Percentiles rank a stretch among this genome's conserved stretches.
These are phyloP conservation scores for Cirrhinus molitorella DNA, from an alignment of 2,797 vertebrate genomes.

Conservation along the genomic window DNA sequence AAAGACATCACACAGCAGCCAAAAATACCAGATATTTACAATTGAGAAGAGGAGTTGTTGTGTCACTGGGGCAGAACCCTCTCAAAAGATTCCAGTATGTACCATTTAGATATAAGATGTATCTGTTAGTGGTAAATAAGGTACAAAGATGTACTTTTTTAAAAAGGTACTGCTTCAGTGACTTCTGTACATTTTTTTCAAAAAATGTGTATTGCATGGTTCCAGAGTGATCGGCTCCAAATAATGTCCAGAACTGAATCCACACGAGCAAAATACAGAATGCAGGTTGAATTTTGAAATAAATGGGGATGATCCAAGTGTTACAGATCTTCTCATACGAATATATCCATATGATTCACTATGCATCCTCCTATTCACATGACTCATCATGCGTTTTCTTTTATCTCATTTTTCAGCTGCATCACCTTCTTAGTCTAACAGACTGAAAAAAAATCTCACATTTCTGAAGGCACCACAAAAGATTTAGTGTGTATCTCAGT, in stretches of 20 bases:
- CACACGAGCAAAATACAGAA: neutral
- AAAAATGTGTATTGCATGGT: neutral
- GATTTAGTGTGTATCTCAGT: conserved; percentile 15
- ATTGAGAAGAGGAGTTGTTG: neutral
- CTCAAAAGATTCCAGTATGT: neutral
- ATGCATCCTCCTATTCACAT: neutral
- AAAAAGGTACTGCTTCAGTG: neutral
- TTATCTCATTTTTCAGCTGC: neutral
- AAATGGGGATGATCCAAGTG: neutral
- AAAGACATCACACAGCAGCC: too few species aligned
- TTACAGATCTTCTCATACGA: neutral
- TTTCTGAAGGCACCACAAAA: conserved; percentile 19
- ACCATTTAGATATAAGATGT: neutral
- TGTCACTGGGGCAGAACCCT: neutral
- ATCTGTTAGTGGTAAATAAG: neutral
- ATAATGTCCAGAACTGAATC: neutral
- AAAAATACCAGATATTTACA: conserved; percentile 6
- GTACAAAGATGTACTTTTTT: neutral
- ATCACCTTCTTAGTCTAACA: neutral
- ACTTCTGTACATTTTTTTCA: neutral
- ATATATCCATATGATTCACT: conserved; percentile 10
- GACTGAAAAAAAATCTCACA: neutral
- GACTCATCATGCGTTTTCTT: conserved; percentile 14
- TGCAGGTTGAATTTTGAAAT: neutral
- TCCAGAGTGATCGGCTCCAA: neutral